These are phyloP conservation scores for Nephila pilipes DNA, from an alignment of 1,140 invertebrate genomes.

Conservation along the genomic window DNA sequence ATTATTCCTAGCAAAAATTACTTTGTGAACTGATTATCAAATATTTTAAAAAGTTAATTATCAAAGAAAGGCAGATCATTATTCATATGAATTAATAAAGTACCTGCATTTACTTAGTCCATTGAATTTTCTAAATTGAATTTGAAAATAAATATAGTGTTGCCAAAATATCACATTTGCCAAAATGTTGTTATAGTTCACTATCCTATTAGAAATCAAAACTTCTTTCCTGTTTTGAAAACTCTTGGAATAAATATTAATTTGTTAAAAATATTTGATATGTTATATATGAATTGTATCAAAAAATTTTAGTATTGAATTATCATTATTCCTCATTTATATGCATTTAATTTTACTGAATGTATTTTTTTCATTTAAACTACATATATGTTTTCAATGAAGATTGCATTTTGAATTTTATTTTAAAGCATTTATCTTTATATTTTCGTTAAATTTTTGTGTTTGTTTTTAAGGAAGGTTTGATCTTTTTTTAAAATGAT, in stretches of 20 bases:
- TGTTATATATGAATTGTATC: background rate
- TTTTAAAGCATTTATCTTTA: conserved; percentile 6
- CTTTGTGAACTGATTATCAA: background rate
- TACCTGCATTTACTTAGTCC: background rate
- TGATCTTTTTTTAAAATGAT: background rate
- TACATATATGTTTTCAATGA: background rate
- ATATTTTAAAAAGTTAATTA: background rate
- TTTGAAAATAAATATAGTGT: background rate
- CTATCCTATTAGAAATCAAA: background rate
- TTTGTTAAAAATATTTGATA: conserved; percentile 13
- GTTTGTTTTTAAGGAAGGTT: background rate
- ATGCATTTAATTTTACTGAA: no score
- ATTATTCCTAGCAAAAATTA: background rate
- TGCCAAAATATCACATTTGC: background rate
- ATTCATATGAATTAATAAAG: background rate
- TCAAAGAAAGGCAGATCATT: background rate
- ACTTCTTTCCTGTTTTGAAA: background rate
- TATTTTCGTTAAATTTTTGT: background rate
- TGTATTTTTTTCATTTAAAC: background rate
- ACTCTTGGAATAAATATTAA: background rate
- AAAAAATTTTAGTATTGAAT: background rate
- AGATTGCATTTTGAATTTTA: background rate
- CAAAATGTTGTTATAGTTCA: background rate
- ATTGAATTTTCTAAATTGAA: background rate
- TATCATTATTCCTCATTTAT: background rate